Evolutionary conservation across 2,888 invertebrate genomes (phyloP).

Genomic region (Erebia epiphron): DNA sequence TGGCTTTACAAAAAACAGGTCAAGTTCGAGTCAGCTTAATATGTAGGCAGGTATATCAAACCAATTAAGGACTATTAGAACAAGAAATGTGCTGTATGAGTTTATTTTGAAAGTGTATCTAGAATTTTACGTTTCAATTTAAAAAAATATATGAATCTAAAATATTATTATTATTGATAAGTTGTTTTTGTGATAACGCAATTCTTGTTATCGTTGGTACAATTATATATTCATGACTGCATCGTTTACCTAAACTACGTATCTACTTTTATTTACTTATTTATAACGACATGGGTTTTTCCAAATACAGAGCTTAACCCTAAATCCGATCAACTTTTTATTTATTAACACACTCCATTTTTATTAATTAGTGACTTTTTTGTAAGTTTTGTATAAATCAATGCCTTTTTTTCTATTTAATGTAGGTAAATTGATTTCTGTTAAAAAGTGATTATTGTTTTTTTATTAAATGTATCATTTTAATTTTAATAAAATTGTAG

Average conservation of each 20-base stretch:
- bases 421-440: constrained; percentile 31
- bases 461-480: constrained; percentile 25
- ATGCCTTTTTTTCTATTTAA: constrained; percentile 10
- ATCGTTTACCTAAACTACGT: not conserved
- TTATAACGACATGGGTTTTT: not conserved
- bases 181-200: too few species aligned
- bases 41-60: too few species aligned
- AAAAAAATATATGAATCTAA: too few species aligned
- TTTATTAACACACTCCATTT: constrained; percentile 21
- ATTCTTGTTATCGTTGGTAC: too few species aligned
- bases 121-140: too few species aligned
- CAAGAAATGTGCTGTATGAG: too few species aligned
- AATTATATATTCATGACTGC: too few species aligned
- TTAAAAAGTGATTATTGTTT: constrained; percentile 36
- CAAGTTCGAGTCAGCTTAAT: constrained; percentile 1
- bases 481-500: constrained; percentile 6
- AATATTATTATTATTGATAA: too few species aligned
- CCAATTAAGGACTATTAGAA: too few species aligned
- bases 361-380: constrained; percentile 40
- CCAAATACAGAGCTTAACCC: not conserved
- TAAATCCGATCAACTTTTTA: constrained; percentile 13
- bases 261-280: not conserved
- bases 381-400: not conserved
- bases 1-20: constrained; percentile 24
- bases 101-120: too few species aligned